phyloP scores from a whole-genome alignment of 2,113 vertebrate genomes.

The Rhinolophus ferrumequinum region DNA sequence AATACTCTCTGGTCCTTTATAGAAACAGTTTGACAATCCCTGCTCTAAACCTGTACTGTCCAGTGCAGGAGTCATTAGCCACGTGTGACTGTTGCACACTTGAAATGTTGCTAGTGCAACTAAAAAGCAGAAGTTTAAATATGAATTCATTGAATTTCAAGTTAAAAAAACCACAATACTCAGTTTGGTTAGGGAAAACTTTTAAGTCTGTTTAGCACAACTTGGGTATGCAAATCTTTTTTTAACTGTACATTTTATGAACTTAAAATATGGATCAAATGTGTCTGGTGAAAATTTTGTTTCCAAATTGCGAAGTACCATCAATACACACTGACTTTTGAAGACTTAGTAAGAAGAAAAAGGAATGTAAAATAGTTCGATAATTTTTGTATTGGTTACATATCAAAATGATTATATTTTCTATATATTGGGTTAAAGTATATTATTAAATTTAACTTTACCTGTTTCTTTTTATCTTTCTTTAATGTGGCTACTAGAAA shows the following conservation, averaged over 20 bases:
- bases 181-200: not conserved
- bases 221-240: not conserved
- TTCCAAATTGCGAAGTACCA: not conserved
- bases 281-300: not conserved
- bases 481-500: not conserved
- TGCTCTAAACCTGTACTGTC: not conserved
- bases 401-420: not conserved
- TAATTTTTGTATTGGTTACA: not conserved
- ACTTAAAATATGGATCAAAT: not conserved
- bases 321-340: not conserved
- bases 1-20: not conserved
- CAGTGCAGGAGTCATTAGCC: not conserved
- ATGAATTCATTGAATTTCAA: not conserved
- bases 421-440: not conserved
- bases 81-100: not conserved
- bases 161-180: not conserved
- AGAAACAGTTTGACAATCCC: not conserved
- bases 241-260: not conserved
- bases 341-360: not conserved
- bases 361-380: not conserved
- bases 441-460: slow-evolving; percentile 19
- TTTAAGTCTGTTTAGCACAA: not conserved
- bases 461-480: not conserved
- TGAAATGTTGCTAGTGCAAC: not conserved
- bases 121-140: not conserved